phyloP scores from a whole-genome alignment of 2,888 invertebrate species.

The Agrypnus murinus region DNA sequence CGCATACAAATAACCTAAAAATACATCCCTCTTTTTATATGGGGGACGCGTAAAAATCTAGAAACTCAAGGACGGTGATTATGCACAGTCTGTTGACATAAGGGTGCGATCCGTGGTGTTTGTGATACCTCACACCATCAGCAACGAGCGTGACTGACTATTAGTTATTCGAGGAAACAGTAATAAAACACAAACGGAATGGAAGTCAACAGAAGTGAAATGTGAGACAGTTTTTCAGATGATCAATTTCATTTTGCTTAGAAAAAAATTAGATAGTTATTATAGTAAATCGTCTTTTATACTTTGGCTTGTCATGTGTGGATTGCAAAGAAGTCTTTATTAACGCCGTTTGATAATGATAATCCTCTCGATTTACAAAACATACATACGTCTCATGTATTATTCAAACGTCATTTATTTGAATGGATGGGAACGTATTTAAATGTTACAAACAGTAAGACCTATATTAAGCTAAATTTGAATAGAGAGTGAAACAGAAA shows the following conservation, averaged over 20 bases:
- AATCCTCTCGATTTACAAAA: constrained; percentile 9
- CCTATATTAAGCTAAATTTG: not conserved
- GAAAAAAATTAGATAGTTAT: no score
- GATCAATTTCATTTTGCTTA: no score
- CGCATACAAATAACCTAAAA: constrained; percentile 43
- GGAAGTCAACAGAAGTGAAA: constrained; percentile 10
- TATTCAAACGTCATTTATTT: constrained; percentile 13
- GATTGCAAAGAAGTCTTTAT: not conserved
- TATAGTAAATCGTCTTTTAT: no score
- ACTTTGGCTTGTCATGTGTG: no score
- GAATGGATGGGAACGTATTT: constrained; percentile 9
- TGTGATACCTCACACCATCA: constrained; percentile 42
- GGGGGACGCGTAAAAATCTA: constrained; percentile 34
- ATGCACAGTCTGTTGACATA: constrained; percentile 44
- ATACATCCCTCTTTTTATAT: constrained; percentile 45
- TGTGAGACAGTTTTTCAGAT: no score
- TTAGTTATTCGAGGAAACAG: constrained; percentile 10
- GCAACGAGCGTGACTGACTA: constrained; percentile 8
- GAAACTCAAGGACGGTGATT: constrained; percentile 38
- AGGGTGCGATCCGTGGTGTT: constrained; percentile 38
- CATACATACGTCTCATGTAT: constrained; percentile 21
- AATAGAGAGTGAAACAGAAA: not conserved
- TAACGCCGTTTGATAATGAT: constrained; percentile 10
- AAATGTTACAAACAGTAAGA: not conserved
- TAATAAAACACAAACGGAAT: constrained; percentile 10